Base-by-base conservation (phyloP, 2,797 vertebrate species). In the Hafferia zeledoni region DNA sequence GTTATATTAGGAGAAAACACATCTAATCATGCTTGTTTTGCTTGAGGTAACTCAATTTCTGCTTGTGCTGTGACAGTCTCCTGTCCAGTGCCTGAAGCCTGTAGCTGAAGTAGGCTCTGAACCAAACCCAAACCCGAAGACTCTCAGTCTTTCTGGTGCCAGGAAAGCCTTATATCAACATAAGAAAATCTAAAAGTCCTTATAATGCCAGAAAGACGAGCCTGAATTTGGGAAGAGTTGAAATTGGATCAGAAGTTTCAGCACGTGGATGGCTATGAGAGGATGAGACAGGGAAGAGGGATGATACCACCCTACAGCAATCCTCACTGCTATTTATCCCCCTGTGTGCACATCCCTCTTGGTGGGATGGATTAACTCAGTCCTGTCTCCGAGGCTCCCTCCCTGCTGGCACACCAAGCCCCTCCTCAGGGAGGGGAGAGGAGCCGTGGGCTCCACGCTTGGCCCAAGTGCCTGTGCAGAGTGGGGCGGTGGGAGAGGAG, bases 1-100 rank as follows among this genome's bases (percentile, higher is more conserved):
- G 59, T 91, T 76, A n/a, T 83, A 30, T 76, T 91, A 81, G 49
- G 60, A 85, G 37, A 87, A 85, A 90, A 83, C 41, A 68, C 75
- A 90, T 44, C 50, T 77, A 77, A 93, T 88, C 67, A 35, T 70
- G 55, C 79, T 87, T 93, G 46, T 78, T 95, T 94, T 70, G 68
- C 69, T 78, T 85, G 78, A 59, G 47, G 72, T 65, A 93, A 79
- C 87, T 91, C 44, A 72, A 47, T 77, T 94, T 78, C 46, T 89
- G 33, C 77, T 46, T 65, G 43, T 9, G 6, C n/a, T 68, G 33
- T 64, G 52, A 64, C 64, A 77, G 49, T 24, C 53, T 93, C 44
- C 87, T 89, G 35, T 76, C 85, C 47, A 50, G 57, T 60, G 52
- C 60, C 68, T 46, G 74, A 88, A 75, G 49, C 64, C 52, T 53